Conservation (phyloP, 2,113 vertebrate species). For the Manacus vitellinus region DNA sequence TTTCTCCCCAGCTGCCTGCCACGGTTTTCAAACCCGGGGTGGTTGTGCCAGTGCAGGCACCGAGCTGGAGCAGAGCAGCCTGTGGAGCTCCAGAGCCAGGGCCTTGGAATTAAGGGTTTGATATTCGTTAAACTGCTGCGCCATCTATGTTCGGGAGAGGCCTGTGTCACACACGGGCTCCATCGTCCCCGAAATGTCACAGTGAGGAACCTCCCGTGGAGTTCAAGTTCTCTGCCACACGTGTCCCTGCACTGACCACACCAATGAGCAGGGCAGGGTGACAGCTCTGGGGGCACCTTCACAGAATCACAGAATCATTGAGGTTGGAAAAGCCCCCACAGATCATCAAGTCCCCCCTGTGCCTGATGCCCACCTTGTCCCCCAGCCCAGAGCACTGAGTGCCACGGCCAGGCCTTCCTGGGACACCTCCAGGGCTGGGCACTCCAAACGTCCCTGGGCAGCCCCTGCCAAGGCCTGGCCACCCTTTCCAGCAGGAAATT, state of each 20-base stretch:
- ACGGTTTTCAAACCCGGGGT: rapidly evolving
- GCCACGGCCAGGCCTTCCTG: not conserved
- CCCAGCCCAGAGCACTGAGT: not conserved
- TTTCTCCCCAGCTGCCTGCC: not conserved
- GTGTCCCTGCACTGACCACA: not conserved
- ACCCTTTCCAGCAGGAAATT: not conserved
- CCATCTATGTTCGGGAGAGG: not conserved
- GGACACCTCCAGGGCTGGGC: not conserved
- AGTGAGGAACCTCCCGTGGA: rapidly evolving
- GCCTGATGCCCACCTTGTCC: not conserved
- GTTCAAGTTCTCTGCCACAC: not conserved
- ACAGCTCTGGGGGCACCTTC: rapidly evolving
- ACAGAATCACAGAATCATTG: not conserved
- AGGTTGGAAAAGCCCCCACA: not conserved
- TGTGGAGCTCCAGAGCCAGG: not conserved
- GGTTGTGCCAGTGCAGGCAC: not conserved
- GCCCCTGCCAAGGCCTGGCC: not conserved
- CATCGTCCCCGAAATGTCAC: rapidly evolving
- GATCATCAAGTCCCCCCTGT: rapidly evolving
- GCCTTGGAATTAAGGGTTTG: not conserved
- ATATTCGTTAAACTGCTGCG: not conserved
- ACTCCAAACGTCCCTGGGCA: not conserved
- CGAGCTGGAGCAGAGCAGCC: not conserved
- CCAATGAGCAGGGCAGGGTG: rapidly evolving
- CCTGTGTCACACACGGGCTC: not conserved